Evolutionary conservation across 2,888 invertebrate genomes (phyloP).

Genomic region (Pheosia gnoma): DNA sequence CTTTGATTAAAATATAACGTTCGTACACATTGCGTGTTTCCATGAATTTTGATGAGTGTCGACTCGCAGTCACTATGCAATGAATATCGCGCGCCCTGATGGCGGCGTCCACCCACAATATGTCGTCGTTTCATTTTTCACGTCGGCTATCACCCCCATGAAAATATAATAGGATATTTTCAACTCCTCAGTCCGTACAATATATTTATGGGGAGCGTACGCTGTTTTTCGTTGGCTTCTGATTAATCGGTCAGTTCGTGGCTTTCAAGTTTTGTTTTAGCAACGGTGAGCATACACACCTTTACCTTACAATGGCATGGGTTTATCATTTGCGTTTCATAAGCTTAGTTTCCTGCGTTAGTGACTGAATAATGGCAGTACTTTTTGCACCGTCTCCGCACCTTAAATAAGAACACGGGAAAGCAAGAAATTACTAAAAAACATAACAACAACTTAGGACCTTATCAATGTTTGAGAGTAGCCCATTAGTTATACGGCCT

Average conservation of each 20-base stretch:
- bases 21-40: constrained; percentile 30
- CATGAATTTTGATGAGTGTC: constrained; percentile 58
- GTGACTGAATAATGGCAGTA: too few species aligned
- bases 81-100: constrained; percentile 37
- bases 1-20: constrained; percentile 28
- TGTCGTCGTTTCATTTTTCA: constrained; percentile 30
- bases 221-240: background rate
- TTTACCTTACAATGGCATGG: background rate
- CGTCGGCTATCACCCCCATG: constrained; percentile 26
- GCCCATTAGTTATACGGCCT: too few species aligned
- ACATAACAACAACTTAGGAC: too few species aligned
- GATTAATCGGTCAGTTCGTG: background rate
- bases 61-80: constrained; percentile 40
- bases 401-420: too few species aligned
- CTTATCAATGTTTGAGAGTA: too few species aligned
- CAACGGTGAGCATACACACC: background rate
- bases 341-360: too few species aligned
- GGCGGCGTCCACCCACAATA: constrained; percentile 26
- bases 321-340: background rate
- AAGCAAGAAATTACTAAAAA: too few species aligned
- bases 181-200: constrained; percentile 14
- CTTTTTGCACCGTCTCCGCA: too few species aligned
- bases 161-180: constrained; percentile 33
- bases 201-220: background rate
- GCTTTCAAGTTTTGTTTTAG: background rate